A percentile compares a stretch with the other conserved stretches of the same genome.
Conservation (phyloP, 2,888 invertebrate genomes). For the Hedya salicella region DNA sequence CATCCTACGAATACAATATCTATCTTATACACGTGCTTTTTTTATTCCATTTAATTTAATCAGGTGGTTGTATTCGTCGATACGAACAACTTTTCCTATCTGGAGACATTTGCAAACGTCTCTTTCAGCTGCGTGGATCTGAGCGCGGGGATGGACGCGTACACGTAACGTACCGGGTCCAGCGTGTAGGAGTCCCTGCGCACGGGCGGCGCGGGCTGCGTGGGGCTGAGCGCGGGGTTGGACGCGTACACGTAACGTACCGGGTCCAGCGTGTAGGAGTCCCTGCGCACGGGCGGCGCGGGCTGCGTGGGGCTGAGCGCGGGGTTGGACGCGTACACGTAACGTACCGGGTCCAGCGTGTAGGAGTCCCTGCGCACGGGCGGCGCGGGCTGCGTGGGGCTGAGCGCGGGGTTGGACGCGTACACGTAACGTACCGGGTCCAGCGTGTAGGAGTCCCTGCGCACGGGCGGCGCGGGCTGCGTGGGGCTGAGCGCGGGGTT, state of each 20-base stretch:
- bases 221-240: not conserved
- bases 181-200: not conserved
- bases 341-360: not conserved
- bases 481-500: conserved; percentile 36
- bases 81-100: too few relatives aligned
- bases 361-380: conserved; percentile 18
- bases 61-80: too few relatives aligned
- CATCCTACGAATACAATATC: conserved; percentile 12
- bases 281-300: not conserved
- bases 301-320: not conserved
- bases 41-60: too few relatives aligned
- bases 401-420: conserved; percentile 6
- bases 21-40: too few relatives aligned
- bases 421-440: not conserved
- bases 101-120: too few relatives aligned
- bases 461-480: conserved; percentile 1
- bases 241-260: not conserved
- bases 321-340: not conserved
- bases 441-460: conserved; percentile 18
- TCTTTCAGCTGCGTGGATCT: not conserved
- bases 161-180: not conserved
- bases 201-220: not conserved
- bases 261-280: not conserved
- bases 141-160: not conserved
- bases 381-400: conserved; percentile 25